phyloP scores from a whole-genome alignment of 2,888 invertebrate species.

The Philaethria dido region DNA sequence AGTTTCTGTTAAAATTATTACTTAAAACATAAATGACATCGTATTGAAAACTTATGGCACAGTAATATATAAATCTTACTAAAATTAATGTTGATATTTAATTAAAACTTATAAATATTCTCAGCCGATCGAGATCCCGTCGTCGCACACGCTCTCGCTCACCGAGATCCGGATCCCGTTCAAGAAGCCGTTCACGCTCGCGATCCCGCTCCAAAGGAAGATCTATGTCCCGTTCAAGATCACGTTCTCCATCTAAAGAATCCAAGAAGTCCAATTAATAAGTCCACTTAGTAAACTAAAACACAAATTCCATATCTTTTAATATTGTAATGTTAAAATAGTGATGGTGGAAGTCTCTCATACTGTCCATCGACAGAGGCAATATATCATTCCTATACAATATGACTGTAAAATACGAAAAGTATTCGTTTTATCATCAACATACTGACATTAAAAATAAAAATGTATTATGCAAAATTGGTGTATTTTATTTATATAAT shows the following conservation, averaged over 20 bases:
- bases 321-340: conserved; percentile 27
- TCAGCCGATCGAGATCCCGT: conserved; percentile 85
- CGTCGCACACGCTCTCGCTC: conserved; percentile 86
- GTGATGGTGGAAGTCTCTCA: conserved; percentile 21
- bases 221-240: conserved; percentile 78
- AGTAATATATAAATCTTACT: neutral
- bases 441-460: conserved; percentile 58
- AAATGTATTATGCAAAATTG: conserved; percentile 25
- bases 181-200: conserved; percentile 76
- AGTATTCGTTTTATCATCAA: conserved; percentile 65
- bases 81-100: neutral
- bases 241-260: conserved; percentile 78
- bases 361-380: conserved; percentile 27
- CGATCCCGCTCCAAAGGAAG: conserved; percentile 80
- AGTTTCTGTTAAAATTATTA: neutral
- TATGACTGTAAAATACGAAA: conserved; percentile 57
- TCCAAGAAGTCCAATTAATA: conserved; percentile 77
- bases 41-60: neutral
- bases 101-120: conserved; percentile 52
- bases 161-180: conserved; percentile 78
- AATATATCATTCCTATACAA: conserved; percentile 68
- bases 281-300: conserved; percentile 26
- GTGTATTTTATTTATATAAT: conserved; percentile 28
- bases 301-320: conserved; percentile 38
- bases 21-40: neutral